Base-by-base conservation (phyloP, 2,888 invertebrate species). In the Keiferia lycopersicella region DNA sequence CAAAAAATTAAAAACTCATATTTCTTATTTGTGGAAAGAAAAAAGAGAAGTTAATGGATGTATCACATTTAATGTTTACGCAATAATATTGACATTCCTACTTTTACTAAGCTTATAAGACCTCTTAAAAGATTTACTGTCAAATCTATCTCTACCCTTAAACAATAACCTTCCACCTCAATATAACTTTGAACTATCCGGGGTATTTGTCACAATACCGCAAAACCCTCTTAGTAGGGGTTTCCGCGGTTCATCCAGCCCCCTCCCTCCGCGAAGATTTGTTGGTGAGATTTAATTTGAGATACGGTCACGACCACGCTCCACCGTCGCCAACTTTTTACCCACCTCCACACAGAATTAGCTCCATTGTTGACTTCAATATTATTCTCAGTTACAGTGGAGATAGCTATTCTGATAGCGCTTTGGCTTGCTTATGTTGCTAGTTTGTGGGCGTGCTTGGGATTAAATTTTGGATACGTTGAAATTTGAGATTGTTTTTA, bases 251-350 rank as follows among this genome's bases (percentile, higher is more conserved):
- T 83, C 82, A 84, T 82, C 82, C 83, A 26, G 26, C 26, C 26
- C 26, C 26, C 26, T 26, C 26, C 26, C 77, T 69, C 79, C 81
- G 81, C 83, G 82, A 87, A 88, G 88, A 90, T 88, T 88, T 88
- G 87, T 88, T 85, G 85, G 84, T 80, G 77, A 89, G 88, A 89
- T 91, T 89, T 90, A 89, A 90, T 90, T 88, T 89, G 85, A 90
- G 89, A 89, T 90, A 88, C 84, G 86, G 86, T 82, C 85, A 81
- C 82, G 83, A 81, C 80, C 84, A 83, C 84, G 82, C 81, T 76
- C 77, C 74, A 76, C 73, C 83, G 82, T 83, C 84, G 84, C 84
- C 85, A 86, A 85, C 77, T 87, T 88, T 88, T 87, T 86, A 83
- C 80, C 77, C 81, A 78, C 68, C 64, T 57, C 56, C 56, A 64